Conservation (phyloP, 2,797 vertebrate genomes). For the Glossophaga mutica region DNA sequence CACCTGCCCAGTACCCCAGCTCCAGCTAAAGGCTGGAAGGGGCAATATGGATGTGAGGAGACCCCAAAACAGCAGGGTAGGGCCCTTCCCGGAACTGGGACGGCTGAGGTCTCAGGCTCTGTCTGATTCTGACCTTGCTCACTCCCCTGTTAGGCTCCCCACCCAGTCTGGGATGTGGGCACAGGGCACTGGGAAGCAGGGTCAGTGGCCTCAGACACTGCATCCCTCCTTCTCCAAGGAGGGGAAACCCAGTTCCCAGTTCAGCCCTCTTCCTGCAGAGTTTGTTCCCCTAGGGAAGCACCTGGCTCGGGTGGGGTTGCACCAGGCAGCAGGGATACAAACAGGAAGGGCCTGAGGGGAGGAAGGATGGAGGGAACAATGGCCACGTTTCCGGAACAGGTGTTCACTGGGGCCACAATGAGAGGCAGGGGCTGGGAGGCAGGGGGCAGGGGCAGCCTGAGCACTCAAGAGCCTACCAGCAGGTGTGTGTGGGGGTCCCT, state of each 20-base stretch:
- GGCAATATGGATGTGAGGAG: not conserved
- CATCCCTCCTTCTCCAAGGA: not conserved
- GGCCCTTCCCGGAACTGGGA: not conserved
- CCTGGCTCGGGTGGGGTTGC: not conserved
- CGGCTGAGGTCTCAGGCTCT: not conserved
- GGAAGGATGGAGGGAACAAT: constrained; percentile 69
- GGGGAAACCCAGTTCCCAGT: not conserved
- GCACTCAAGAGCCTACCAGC: not conserved
- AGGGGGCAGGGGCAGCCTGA: not conserved
- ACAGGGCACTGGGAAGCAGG: not conserved
- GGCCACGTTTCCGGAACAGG: constrained; percentile 65
- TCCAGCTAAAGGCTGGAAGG: not conserved
- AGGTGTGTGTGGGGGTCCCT: not conserved
- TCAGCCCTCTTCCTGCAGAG: not conserved
- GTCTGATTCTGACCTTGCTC: not conserved
- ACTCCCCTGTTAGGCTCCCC: not conserved
- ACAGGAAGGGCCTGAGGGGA: constrained; percentile 64
- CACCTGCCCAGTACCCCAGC: not conserved
- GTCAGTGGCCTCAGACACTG: not conserved
- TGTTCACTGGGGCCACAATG: constrained; percentile 12
- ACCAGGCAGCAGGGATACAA: constrained; percentile 5
- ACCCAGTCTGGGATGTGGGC: not conserved
- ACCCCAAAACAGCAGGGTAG: not conserved
- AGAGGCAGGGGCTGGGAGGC: not conserved
- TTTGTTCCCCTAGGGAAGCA: constrained; percentile 55